Evolutionary conservation across 35 echinoderm and acorn worm species (phyloP), one percentile per base, ranked within the genome.

Genomic region (Lytechinus variegatus): DNA sequence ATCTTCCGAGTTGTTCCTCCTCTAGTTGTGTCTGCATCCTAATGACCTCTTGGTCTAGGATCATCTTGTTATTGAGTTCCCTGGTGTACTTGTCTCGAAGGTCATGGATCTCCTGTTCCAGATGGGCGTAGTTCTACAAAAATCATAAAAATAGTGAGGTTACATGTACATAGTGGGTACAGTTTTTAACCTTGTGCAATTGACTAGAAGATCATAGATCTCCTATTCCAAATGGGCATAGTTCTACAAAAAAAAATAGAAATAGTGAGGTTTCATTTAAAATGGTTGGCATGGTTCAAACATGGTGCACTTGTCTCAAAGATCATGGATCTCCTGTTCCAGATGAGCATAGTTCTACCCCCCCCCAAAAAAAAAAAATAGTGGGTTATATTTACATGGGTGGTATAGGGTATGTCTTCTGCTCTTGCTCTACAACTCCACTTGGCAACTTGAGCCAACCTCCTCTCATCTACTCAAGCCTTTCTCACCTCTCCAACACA

Each of bases 1-100:
- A 54, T 54, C 66, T 94, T 0, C 61, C 87, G 61, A 66, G 92
- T 9, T 94, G 92, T 54, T 99, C 98, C 86, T 95, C 98, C 54
- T 97, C 98, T n/a, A 98, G 27, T 10, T 95, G 88, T 28, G 96
- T 96, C 89, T 98, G 98, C 96, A 97, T 27, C 53, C 95, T 95
- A 86, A 99, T 99, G 53, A 99, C 53, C 95, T 99, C 97, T 33
- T 96, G 96, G 51, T 99, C 98, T 9, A 99, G 86, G 9, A 93
- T 54, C 94, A 95, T 95, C 95, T 98, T 99, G 24, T 92, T 95
- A 27, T 99, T 97, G 53, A 98, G 92, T n/a, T 88, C 86, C 54
- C 88, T 87, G 10, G 94, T 97, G 86, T 99, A 98, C 87, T 99
- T 99, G 24, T 98, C 95, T 88, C 95, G 94, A 54, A 98, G 86